These are phyloP conservation scores for Brienomyrus longianalis DNA, from an alignment of 2,113 vertebrate species.

Conservation along the genomic window DNA sequence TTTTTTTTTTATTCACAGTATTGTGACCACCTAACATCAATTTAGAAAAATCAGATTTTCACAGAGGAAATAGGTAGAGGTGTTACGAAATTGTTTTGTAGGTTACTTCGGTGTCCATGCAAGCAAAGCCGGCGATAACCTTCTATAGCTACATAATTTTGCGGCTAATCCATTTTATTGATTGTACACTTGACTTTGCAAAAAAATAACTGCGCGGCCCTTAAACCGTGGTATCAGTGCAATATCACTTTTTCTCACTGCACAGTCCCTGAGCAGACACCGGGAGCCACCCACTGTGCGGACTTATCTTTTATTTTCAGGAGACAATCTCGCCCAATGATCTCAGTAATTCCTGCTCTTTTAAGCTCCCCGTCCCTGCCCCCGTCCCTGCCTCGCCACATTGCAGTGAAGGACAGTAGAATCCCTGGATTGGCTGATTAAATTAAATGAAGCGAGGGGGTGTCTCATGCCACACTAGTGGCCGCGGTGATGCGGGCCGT, in stretches of 20 bases:
- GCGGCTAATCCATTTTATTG: constrained; percentile 66
- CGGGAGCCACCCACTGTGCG: constrained; percentile 37
- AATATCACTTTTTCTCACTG: constrained; percentile 49
- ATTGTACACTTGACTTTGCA: constrained; percentile 52
- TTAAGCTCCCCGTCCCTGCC: constrained; percentile 29
- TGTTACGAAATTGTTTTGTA: constrained; percentile 53
- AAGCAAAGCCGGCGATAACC: constrained; percentile 52
- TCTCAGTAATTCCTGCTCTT: constrained; percentile 39
- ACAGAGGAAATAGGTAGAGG: constrained; percentile 46
- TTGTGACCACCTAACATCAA: constrained; percentile 43
- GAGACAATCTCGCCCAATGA: constrained; percentile 39
- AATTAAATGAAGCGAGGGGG: neutral
- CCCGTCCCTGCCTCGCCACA: constrained; percentile 27
- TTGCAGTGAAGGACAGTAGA: constrained; percentile 39
- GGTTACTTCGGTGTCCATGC: constrained; percentile 45
- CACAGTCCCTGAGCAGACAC: constrained; percentile 32
- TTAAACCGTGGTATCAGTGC: constrained; percentile 47
- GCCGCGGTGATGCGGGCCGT: neutral
- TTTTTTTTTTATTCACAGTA: constrained; percentile 32
- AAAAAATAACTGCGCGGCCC: constrained; percentile 36
- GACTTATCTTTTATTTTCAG: constrained; percentile 51
- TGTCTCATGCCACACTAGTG: neutral
- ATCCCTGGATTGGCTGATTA: constrained; percentile 15
- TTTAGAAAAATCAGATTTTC: constrained; percentile 46
- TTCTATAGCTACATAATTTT: constrained; percentile 53